Base-by-base conservation (phyloP, 2,888 invertebrate genomes). In the Seira sanloemensis region DNA sequence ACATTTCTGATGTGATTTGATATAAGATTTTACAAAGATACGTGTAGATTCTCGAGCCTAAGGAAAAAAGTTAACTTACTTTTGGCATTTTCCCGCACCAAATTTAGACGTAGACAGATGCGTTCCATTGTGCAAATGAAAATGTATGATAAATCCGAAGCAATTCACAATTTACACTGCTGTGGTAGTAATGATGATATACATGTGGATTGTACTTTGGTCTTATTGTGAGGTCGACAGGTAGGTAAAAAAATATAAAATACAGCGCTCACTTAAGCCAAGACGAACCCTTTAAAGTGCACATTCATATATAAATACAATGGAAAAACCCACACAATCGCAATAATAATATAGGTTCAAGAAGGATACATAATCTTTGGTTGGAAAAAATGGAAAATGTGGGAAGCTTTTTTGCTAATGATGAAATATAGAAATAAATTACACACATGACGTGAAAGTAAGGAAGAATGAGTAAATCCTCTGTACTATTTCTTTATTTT, bases 131-230 rank as follows among this genome's bases (percentile, higher is more conserved):
- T 82, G 69, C 65, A 82, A 81, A 82, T 82, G 82, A 82, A 82
- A 82, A 82, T 82, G 76, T 76, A 82, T 82, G 76, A 82, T 76
- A 76, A 76, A 82, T 82, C 76, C 82, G 50, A 25, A 46, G 54
- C 76, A 72, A 76, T 81, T 81, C 80, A 75, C 37, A 58, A 74
- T 81, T 76, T 76, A 75, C 76, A 68, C 16, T 21, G 50, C 26
- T 19, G 25, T 58, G 50, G 26, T 58, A 73, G 12, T 2, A 58
- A 16, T 27, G 25, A 19, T 19, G 7, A 50, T 67, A 75, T 66
- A 9, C 19, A 58, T n/a, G 16, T 58, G 16, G 7, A 46, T 46
- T 46, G 46, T 46, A 46, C 7, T 46, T 12, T 58, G n/a, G n/a
- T n/a, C n/a, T n/a, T n/a, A n/a, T 58, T 5, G n/a, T n/a, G 58